Percentiles rank a stretch among this genome's conserved stretches.
Conservation (phyloP, 2,888 invertebrate species). For the Rhyacophila evoluta region DNA sequence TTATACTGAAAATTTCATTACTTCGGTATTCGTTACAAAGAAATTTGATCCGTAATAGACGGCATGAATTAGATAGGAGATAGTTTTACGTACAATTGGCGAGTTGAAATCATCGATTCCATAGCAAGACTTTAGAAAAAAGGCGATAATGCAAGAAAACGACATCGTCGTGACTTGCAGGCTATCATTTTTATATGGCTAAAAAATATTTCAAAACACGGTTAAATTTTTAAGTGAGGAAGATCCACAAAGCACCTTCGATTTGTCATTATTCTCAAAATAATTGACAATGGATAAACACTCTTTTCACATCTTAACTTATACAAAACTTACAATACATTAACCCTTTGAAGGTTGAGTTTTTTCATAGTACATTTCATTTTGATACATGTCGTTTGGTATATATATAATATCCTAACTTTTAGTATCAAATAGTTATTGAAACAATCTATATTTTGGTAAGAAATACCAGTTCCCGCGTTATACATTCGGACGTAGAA, state of each 20-base stretch:
- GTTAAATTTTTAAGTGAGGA: background rate
- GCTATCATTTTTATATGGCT: background rate
- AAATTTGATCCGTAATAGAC: background rate
- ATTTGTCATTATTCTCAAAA: background rate
- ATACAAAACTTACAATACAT: no score
- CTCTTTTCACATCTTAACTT: no score
- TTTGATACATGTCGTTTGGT: no score
- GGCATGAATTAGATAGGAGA: background rate
- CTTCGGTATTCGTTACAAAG: no score
- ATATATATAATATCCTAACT: no score
- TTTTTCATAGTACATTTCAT: no score
- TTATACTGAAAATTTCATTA: no score
- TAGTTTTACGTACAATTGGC: background rate
- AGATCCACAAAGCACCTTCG: background rate
- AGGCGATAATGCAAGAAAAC: background rate
- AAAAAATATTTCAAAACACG: background rate
- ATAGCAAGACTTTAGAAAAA: background rate
- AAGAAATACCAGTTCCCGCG: no score
- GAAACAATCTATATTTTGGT: no score
- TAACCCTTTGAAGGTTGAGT: no score
- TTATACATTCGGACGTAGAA: no score
- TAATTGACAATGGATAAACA: background rate
- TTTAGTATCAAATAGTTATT: no score
- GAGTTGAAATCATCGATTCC: background rate
- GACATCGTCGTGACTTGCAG: background rate